Conservation (phyloP, 2,888 invertebrate species). For the Sicus ferrugineus region DNA sequence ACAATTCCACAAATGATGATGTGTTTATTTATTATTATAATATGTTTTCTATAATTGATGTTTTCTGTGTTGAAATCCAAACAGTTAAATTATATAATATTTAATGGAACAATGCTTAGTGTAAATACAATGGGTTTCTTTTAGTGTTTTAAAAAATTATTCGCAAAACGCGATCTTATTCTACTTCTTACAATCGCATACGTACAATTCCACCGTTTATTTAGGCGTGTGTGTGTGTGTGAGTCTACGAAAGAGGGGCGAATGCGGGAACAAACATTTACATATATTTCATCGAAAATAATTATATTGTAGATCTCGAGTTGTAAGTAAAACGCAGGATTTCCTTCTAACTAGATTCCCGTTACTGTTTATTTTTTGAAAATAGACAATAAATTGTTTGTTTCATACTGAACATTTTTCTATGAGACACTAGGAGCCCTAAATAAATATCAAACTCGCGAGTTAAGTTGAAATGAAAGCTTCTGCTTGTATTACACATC, state of each 20-base stretch:
- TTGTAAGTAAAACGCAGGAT: neutral
- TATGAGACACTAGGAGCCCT: too few species aligned
- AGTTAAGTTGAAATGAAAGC: too few species aligned
- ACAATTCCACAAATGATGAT: neutral
- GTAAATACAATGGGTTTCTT: slow-evolving; percentile 14
- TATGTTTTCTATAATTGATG: slow-evolving; percentile 10
- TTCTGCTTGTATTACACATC: too few species aligned
- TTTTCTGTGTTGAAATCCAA: slow-evolving; percentile 15
- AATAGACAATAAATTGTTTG: too few species aligned
- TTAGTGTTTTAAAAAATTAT: neutral
- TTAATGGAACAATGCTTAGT: slow-evolving; percentile 25
- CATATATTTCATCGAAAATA: too few species aligned
- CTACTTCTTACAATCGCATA: neutral
- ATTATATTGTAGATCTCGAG: neutral
- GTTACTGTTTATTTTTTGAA: too few species aligned
- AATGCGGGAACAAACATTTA: neutral
- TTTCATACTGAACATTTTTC: too few species aligned
- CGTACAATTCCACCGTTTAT: too few species aligned
- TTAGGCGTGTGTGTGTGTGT: too few species aligned
- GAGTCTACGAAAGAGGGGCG: neutral
- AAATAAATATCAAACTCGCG: too few species aligned
- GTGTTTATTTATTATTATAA: neutral
- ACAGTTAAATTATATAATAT: slow-evolving; percentile 22
- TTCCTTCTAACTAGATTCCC: neutral
- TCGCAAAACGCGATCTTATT: neutral